These are phyloP conservation scores for Etheostoma perlongum DNA, from an alignment of 2,797 vertebrate species.

Conservation along the genomic window DNA sequence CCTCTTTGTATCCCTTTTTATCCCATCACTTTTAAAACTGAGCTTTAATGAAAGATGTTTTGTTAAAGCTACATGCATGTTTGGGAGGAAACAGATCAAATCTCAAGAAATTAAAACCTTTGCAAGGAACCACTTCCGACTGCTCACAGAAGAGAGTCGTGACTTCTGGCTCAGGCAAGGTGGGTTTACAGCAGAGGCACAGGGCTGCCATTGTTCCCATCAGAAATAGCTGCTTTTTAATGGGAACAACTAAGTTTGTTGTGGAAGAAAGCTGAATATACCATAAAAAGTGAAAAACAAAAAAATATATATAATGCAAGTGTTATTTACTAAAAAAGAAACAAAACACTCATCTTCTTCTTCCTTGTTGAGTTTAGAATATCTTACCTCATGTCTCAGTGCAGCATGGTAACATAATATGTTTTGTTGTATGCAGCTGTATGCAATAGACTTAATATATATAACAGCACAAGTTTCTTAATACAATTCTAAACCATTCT, in stretches of 20 bases:
- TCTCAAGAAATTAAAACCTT: conserved; percentile 29
- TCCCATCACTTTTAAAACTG: neutral
- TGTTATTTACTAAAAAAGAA: neutral
- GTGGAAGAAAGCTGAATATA: too few relatives aligned
- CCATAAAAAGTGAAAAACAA: neutral
- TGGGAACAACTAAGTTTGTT: conserved; percentile 1
- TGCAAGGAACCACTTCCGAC: conserved; percentile 2
- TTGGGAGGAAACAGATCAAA: conserved; percentile 28
- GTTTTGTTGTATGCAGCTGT: neutral
- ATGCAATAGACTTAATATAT: too few relatives aligned
- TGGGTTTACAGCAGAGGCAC: conserved; percentile 42
- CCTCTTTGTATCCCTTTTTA: neutral
- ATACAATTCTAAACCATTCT: neutral
- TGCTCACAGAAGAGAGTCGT: conserved; percentile 25
- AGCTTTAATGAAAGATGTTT: conserved; percentile 1
- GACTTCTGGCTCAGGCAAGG: conserved; percentile 33
- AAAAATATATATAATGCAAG: neutral
- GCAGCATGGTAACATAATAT: neutral
- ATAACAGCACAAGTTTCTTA: neutral
- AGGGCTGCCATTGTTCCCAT: conserved; percentile 50
- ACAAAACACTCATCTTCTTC: too few relatives aligned
- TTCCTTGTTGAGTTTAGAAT: neutral
- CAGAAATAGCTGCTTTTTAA: conserved; percentile 42
- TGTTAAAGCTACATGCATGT: neutral
- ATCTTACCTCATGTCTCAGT: neutral